Evolutionary conservation across 2,113 vertebrate genomes (phyloP).

Genomic region (Tupaia tana): DNA sequence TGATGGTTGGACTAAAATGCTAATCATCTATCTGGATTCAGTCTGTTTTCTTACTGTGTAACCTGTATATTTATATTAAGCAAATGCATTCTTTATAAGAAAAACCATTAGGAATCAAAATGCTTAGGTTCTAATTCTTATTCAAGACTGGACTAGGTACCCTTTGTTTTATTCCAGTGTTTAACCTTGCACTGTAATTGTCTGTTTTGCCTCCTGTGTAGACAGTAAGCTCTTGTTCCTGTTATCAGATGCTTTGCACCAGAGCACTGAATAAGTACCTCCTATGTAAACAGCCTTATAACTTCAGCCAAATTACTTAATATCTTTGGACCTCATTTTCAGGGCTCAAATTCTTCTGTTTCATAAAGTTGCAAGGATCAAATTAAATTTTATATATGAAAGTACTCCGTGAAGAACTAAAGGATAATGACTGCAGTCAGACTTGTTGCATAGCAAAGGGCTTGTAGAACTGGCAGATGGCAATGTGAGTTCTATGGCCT

Average conservation of each 20-base stretch:
- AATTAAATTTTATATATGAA: background rate
- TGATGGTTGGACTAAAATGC: background rate
- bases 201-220: background rate
- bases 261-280: background rate
- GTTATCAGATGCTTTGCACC: slow-evolving; percentile 1
- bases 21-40: background rate
- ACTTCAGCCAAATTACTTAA: background rate
- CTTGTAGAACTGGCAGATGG: background rate
- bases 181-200: background rate
- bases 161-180: background rate
- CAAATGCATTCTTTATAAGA: background rate
- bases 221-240: slow-evolving; percentile 24
- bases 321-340: background rate
- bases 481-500: background rate
- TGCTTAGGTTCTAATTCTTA: background rate
- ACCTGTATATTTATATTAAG: background rate
- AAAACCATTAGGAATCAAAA: background rate
- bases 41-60: background rate
- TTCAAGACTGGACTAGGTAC: background rate
- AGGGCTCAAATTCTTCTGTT: background rate
- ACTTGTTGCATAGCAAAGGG: no score
- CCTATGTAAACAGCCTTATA: background rate
- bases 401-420: background rate
- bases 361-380: background rate
- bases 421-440: background rate